Evolutionary conservation across 2,888 invertebrate species (phyloP), one percentile per base, ranked within the genome.

Genomic region (Nemoura dubitans): DNA sequence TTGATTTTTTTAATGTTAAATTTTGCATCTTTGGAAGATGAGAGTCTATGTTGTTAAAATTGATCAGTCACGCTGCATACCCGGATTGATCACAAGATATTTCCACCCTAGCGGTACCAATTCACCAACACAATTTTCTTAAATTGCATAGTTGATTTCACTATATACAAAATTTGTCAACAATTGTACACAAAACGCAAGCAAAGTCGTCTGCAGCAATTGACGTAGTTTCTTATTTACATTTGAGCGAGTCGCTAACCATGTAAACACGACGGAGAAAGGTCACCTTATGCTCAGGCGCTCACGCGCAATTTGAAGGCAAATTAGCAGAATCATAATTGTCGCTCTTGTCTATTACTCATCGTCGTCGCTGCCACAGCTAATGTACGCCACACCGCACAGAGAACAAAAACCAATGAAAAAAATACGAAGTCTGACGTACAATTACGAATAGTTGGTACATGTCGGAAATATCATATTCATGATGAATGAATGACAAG

Each of bases 201-300:
- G 59, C 59, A 59, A 59, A 16, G 16, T 59, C 59, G 14, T 59
- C 59, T 1, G n/a, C n/a, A 7, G 59, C 59, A 59, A 59, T 59
- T 59, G 59, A 59, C 59, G 59, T 59, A 59, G 59, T 59, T 59
- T 59, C 59, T 59, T 59, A 59, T 59, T 59, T 59, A 59, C 59
- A 59, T 59, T 59, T 59, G 21, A 10, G 21, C 10, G 14, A 59
- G 59, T 7, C 59, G 59, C 59, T 59, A 59, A 59, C 14, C 59
- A 14, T 59, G 59, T 59, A 59, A 59, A 59, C 59, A 59, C 59
- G 59, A 21, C 59, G 21, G 16, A 10, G 59, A 59, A 59, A 59
- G 59, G 59, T 59, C 16, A 59, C 59, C 59, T 59, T 59, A 59
- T n/a, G n/a, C 59, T 59, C 21, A 7, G 14, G 21, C 59, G 21